These are phyloP conservation scores for Aldabrachelys gigantea DNA, from an alignment of 2,113 vertebrate genomes.

Conservation along the genomic window DNA sequence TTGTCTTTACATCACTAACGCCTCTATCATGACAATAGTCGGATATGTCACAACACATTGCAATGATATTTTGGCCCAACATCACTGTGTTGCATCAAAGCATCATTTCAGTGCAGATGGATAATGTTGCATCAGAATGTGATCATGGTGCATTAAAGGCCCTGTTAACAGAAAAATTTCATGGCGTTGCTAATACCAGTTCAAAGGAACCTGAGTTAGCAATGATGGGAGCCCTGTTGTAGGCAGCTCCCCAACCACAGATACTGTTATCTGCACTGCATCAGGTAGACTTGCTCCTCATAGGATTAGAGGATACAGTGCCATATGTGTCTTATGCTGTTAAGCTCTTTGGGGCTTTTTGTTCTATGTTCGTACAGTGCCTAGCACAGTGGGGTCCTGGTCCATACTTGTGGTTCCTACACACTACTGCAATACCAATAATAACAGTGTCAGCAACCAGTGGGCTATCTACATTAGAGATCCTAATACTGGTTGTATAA, in stretches of 20 bases:
- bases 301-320: constrained; percentile 42
- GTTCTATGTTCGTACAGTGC: constrained; percentile 1
- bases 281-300: constrained; percentile 58
- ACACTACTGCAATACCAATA: background rate
- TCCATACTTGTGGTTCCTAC: background rate
- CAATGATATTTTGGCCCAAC: constrained; percentile 42
- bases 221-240: constrained; percentile 32
- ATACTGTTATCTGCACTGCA: constrained; percentile 48
- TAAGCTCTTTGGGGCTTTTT: constrained; percentile 18
- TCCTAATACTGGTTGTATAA: background rate
- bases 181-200: too few species aligned
- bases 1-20: constrained; percentile 21
- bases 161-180: too few species aligned
- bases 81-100: constrained; percentile 63
- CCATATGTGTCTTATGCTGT: constrained; percentile 50
- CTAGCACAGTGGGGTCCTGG: background rate
- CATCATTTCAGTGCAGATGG: background rate
- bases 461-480: background rate
- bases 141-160: too few species aligned
- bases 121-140: too few species aligned
- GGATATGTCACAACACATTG: background rate
- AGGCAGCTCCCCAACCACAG: constrained; percentile 60
- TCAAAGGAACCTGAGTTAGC: constrained; percentile 32
- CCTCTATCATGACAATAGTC: constrained; percentile 28
- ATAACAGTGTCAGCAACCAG: background rate